Evolutionary conservation across 2,797 vertebrate genomes (phyloP), one percentile per base, ranked within the genome.

Genomic region (Buceros bicornis): DNA sequence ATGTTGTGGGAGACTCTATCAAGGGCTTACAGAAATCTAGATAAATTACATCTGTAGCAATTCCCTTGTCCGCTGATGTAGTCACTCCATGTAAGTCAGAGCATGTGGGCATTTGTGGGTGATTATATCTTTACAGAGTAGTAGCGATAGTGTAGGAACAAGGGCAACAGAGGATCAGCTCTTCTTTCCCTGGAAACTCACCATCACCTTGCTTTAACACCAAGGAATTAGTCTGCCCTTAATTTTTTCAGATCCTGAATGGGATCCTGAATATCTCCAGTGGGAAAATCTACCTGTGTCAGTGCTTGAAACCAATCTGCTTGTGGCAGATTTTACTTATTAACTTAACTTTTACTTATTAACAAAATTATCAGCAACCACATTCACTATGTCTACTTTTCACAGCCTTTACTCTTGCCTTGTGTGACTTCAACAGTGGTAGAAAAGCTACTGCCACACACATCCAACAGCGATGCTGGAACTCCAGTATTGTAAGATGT

Each of bases 381-480:
- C 8, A 43, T 28, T 43, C 24, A 6, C 25, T 8, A 24, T 43
- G 28, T 82, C 5, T 50, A 11, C 7, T 35, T 42, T 54, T 76
- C 42, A 16, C 40, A 51, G 45, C 28, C 20, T 47, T 82, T 47
- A 40, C 13, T 60, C 18, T 47, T 58, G 33, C 6, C 29, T 60
- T 67, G 17, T 31, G 35, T 5, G 19, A 67, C 48, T 69, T 54
- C 48, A 54, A 29, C 40, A 42, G 31, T 4, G 6, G 9, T 21
- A 85, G 67, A n/a, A 61, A 48, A 56, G 12, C 3, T 48, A 60
- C 15, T 48, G 29, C 13, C 18, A 33, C 25, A 31, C 24, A 43
- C 14, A 47, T 31, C 6, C 1, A 0, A 40, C 2, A 51, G 7
- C 1, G 0, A 29, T 78, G 24, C 14, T 78, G 42, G 26, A 67